A percentile compares a stretch with the other conserved stretches of the same genome.
Conservation (phyloP, 1,140 invertebrate species). For the Saccostrea echinata region DNA sequence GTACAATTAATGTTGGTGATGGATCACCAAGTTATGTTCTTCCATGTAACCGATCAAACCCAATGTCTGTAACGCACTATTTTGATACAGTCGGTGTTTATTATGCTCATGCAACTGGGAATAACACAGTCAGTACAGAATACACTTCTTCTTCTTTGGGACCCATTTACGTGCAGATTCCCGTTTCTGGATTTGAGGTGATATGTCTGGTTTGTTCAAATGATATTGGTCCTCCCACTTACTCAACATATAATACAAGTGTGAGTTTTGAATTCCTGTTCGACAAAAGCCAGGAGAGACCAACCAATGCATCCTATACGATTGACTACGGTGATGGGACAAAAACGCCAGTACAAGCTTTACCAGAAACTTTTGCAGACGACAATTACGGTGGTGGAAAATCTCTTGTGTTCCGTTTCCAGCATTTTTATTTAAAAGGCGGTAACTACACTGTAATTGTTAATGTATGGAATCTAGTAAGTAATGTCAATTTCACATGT, state of each 20-base stretch:
- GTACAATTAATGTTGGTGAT: slow-evolving; percentile 55
- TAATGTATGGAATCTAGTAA: slow-evolving; percentile 61
- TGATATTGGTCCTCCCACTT: slow-evolving; percentile 52
- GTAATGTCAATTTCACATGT: slow-evolving; percentile 48
- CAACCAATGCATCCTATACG: slow-evolving; percentile 63
- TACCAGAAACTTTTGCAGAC: slow-evolving; percentile 32
- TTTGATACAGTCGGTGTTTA: slow-evolving; percentile 58
- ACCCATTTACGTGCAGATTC: slow-evolving; percentile 58
- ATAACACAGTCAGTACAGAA: slow-evolving; percentile 55
- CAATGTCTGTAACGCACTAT: slow-evolving; percentile 23
- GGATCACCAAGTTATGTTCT: not conserved
- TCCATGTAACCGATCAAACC: slow-evolving; percentile 39
- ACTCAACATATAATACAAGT: slow-evolving; percentile 33
- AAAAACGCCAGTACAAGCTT: not conserved
- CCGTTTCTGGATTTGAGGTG: slow-evolving; percentile 50
- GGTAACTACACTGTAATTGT: slow-evolving; percentile 59
- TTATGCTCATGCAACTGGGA: slow-evolving; percentile 48
- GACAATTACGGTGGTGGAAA: slow-evolving; percentile 8
- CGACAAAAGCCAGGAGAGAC: slow-evolving; percentile 38
- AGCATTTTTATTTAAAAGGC: slow-evolving; percentile 60
- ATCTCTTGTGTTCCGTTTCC: slow-evolving; percentile 47
- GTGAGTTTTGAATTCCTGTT: slow-evolving; percentile 55
- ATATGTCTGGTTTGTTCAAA: slow-evolving; percentile 34
- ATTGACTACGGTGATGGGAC: slow-evolving; percentile 65
- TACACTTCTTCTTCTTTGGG: slow-evolving; percentile 42